phyloP scores from a whole-genome alignment of 2,888 invertebrate species.

The Dicyrtoma fusca region DNA sequence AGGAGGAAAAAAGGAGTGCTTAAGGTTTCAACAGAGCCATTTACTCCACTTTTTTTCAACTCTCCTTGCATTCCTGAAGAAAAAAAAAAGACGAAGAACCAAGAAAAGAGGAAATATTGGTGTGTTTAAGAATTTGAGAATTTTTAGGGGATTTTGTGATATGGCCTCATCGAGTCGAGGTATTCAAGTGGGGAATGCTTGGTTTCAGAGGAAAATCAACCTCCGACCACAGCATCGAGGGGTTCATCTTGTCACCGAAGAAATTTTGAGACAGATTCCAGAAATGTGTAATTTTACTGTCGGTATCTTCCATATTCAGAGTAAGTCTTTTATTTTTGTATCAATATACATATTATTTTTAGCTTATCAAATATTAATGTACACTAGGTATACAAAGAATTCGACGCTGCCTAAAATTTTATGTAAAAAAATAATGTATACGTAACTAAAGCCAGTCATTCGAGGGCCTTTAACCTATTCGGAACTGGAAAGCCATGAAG shows the following conservation, averaged over 20 bases:
- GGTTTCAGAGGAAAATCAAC: conserved; percentile 97
- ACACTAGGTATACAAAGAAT: no score
- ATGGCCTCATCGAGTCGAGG: conserved; percentile 84
- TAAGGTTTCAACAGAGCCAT: no score
- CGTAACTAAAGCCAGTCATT: no score
- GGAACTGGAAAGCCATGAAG: no score
- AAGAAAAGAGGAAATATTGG: neutral
- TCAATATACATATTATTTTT: no score
- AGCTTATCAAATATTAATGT: no score
- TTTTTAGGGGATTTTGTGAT: conserved; percentile 60
- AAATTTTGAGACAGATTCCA: conserved; percentile 91
- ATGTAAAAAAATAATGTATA: no score
- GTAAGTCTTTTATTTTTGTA: conserved; percentile 72
- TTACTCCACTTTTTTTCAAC: no score
- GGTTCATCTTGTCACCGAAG: conserved; percentile 95
- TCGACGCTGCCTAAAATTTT: no score
- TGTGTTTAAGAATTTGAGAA: conserved; percentile 2
- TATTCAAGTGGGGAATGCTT: conserved; percentile 93
- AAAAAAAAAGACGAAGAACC: neutral
- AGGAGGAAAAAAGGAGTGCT: no score
- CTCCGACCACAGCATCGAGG: conserved; percentile 94
- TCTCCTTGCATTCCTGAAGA: neutral
- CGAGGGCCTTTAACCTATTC: no score
- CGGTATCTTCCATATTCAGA: conserved; percentile 95
- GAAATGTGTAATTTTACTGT: conserved; percentile 93